These are phyloP conservation scores for Beris chalybata DNA, from an alignment of 2,888 invertebrate species.

Conservation along the genomic window DNA sequence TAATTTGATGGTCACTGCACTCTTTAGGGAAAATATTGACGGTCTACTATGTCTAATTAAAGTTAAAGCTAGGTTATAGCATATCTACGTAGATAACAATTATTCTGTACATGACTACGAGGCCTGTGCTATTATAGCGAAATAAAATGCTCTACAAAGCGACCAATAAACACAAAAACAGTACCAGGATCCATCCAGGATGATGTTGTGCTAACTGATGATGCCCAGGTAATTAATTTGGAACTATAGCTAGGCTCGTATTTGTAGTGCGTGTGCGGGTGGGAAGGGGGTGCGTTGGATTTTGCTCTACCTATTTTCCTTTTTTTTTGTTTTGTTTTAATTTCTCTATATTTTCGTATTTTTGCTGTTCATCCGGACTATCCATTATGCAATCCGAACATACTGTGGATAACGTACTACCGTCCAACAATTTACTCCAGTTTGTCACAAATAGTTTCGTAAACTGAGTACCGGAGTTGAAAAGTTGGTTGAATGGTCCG, in stretches of 20 bases:
- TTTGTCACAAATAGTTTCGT: conserved; percentile 30
- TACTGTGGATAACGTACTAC: not conserved
- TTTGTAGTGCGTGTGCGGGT: not conserved
- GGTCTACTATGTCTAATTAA: too few species aligned
- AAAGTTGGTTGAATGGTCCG: conserved; percentile 19
- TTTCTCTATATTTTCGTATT: conserved; percentile 18
- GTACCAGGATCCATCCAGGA: too few species aligned
- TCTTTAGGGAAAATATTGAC: too few species aligned
- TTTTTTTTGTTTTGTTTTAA: conserved; percentile 13
- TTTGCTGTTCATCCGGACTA: conserved; percentile 16
- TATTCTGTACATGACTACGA: too few species aligned
- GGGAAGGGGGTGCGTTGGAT: not conserved
- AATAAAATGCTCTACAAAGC: too few species aligned
- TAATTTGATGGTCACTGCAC: too few species aligned
- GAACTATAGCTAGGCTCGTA: conserved; percentile 23
- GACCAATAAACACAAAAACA: too few species aligned
- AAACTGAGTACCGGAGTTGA: conserved; percentile 19
- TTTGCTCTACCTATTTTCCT: not conserved
- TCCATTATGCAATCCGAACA: conserved; percentile 20
- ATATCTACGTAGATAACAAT: too few species aligned
- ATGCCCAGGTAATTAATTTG: conserved; percentile 30
- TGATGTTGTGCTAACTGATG: conserved; percentile 17
- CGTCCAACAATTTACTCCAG: not conserved
- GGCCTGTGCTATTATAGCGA: too few species aligned
- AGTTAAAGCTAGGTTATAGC: too few species aligned